Percentiles rank a stretch among this genome's conserved stretches.
Evolutionary conservation across 2,113 vertebrate genomes (phyloP).

Genomic region (Scomber scombrus): DNA sequence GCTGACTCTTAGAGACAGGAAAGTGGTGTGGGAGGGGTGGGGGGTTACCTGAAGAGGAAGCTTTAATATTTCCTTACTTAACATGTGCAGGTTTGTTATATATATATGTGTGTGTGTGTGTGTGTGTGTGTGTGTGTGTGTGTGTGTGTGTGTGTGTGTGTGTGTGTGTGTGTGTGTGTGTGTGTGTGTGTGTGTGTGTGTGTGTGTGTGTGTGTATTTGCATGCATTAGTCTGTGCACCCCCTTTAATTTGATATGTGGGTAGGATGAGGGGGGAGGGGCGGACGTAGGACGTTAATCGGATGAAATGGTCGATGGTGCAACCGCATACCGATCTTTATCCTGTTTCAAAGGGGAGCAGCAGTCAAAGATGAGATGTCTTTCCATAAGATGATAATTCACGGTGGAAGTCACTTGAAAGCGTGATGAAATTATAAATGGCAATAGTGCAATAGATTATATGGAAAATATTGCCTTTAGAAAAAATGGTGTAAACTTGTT

Average conservation of each 20-base stretch:
- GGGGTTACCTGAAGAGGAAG: not conserved
- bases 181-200: not conserved
- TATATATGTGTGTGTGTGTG: not conserved
- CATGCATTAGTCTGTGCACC: not conserved
- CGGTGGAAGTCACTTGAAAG: conserved; percentile 30
- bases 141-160: not conserved
- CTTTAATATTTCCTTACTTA: conserved; percentile 2
- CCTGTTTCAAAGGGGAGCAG: conserved; percentile 37
- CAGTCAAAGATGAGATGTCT: conserved; percentile 30
- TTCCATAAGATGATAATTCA: conserved; percentile 60
- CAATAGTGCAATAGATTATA: conserved; percentile 32
- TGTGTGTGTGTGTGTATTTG: not conserved
- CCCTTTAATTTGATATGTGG: conserved; percentile 52
- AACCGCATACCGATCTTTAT: conserved; percentile 58
- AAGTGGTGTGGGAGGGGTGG: not conserved
- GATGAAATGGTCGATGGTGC: conserved; percentile 61
- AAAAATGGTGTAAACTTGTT: conserved; percentile 34
- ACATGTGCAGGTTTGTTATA: not conserved
- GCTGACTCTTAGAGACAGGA: conserved; percentile 3
- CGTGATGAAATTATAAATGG: conserved; percentile 58
- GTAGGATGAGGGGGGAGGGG: not conserved
- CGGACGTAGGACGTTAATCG: conserved; percentile 26
- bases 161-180: not conserved
- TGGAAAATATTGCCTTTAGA: conserved; percentile 47
- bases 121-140: not conserved